Evolutionary conservation across 2,113 vertebrate genomes (phyloP), one percentile per base, ranked within the genome.

Genomic region (Nothoprocta perdicaria): DNA sequence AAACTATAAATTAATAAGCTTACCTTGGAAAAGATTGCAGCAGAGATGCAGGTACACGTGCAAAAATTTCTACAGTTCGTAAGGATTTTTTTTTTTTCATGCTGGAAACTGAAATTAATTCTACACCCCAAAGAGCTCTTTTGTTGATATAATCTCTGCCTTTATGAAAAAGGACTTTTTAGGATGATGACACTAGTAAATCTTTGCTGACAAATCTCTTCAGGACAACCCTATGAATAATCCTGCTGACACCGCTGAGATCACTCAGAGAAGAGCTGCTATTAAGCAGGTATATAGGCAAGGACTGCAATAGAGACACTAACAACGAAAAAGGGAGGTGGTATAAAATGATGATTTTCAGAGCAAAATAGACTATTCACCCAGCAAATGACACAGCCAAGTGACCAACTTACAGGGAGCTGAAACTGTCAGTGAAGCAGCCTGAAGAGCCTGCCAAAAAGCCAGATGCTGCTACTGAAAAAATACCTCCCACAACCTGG

Each of bases 401-500:
- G 55, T 92, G 93, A 95, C 94, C 90, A 93, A 73, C 81, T 84
- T 65, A 68, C 87, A 92, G 80, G 57, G 65, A 97, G 81, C 35
- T 29, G 82, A 92, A 33, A 24, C 7, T 94, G 80, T 94, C 94
- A 95, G 86, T 53, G 94, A 95, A 97, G 88, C 50, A 82, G 57
- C 38, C 41, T 91, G 40, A 78, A 84, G 41, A 95, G 29, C 21
- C 62, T 97, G 94, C 95, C 96, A 97, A 95, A 89, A 79, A 93
- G 87, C 94, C 97, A 97, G 96, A 95, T 97, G 96, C 95, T 96
- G 84, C 88, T 88, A 23, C 92, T 88, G 94, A 95, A 96, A 95
- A 95, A 82, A 92, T 94, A 94, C 94, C 95, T 96, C 94, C 80
- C 80, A 86, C 89, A 96, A 91, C 73, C 9, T 97, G 96, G 94